Conservation (phyloP, 2,113 vertebrate genomes). For the Urocynchramus pylzowi region DNA sequence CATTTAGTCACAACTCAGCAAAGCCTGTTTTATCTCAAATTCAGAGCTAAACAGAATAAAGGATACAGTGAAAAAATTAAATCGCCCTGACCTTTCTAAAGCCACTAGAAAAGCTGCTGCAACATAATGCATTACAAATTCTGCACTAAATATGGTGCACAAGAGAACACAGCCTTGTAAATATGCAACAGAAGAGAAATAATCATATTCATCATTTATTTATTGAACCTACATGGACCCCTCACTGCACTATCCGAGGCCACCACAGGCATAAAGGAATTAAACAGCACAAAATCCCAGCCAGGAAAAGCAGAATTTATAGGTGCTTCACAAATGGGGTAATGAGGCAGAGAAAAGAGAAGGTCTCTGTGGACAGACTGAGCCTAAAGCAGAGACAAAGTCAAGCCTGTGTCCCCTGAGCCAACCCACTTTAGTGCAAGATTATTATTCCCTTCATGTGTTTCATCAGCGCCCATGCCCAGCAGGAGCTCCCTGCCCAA, state of each 20-base stretch:
- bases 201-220: neutral
- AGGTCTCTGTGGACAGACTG: neutral
- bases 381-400: neutral
- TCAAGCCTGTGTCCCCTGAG: neutral
- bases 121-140: neutral
- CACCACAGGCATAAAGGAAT: neutral
- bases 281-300: neutral
- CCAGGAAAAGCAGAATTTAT: constrained; percentile 13
- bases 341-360: constrained; percentile 29
- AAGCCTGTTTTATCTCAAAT: neutral
- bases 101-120: neutral
- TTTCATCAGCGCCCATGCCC: neutral
- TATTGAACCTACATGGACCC: neutral
- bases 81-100: constrained; percentile 23
- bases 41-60: neutral
- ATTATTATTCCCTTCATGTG: neutral
- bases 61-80: neutral
- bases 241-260: neutral
- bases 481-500: neutral
- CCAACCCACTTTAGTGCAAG: fast-evolving
- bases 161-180: neutral
- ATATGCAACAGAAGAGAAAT: constrained; percentile 9
- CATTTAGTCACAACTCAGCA: neutral
- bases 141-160: neutral
- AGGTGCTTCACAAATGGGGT: constrained; percentile 5